Evolutionary conservation across 2,113 vertebrate genomes (phyloP), one percentile per base, ranked within the genome.

Genomic region (Cinclus cinclus): DNA sequence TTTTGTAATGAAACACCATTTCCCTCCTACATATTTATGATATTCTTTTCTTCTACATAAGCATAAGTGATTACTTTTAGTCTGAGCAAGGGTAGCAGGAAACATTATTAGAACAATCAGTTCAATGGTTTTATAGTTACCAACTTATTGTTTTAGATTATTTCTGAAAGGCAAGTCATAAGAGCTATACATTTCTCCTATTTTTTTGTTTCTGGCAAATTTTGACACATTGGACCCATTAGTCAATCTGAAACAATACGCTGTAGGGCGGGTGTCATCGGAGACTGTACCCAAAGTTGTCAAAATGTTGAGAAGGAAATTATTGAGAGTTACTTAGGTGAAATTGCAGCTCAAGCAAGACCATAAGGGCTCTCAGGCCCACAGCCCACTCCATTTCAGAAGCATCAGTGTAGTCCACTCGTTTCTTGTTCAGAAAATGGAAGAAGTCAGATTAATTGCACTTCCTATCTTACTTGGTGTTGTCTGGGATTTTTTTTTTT

Each of bases 1-100:
- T 71, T 73, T 62, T 70, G 6, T 76, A 50, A 65, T 59, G 16
- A 58, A 88, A 22, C 12, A 49, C 4, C 11, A 37, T 12, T 59
- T 8, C 3, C 1, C 0, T 4, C 2, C 10, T 4, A 2, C 33
- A 27, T 6, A 41, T 49, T 78, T 64, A 37, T 84, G 1, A 62
- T 58, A 44, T 44, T 82, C 5, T 83, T 22, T 15, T 65, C 22
- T 30, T 69, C 30, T 77, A 39, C 27, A 53, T 91, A 47, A 90
- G 1, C 4, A 28, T 13, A 21, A 78, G 10, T 4, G 52, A n/a
- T 70, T 88, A 11, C 5, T 80, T 89, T 78, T 47, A 76, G 30
- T 68, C 15, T 85, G 37, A 75, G 21, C 47, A 50, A 28, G 31
- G 84, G 14, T 15, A 87, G 13, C 30, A 50, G 42, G 37, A 87